Evolutionary conservation across 2,797 vertebrate species (phyloP), one percentile per base, ranked within the genome.

Genomic region (Semaprochilodus insignis): DNA sequence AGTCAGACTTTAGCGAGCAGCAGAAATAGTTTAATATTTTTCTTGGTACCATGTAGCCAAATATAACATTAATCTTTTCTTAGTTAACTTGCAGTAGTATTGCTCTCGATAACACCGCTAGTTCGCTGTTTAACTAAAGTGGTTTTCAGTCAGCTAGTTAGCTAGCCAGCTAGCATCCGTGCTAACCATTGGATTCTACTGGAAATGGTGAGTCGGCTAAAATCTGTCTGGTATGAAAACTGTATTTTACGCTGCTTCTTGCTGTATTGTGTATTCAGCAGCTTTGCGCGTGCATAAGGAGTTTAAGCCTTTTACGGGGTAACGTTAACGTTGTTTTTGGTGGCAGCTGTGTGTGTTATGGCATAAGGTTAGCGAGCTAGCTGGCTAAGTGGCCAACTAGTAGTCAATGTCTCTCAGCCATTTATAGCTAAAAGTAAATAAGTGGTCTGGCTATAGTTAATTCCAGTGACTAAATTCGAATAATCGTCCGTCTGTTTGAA

Each of bases 201-300:
- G 88, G 88, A 90, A 86, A 91, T 91, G 90, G 90, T 91, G 78
- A 88, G 88, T 85, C 11, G 25, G 6, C 76, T 62, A 11, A 13
- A 1, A 13, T 62, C 6, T 62, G 1, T 0, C 57, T 27, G 60
- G 0, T 63, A 0, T 63, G 14, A 15, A 31, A 3, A 31, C 13
- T 25, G 23, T 62, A 21, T 2, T n/a, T 62, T 14, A 62, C 23
- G 8, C 23, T 23, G n/a, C n/a, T 48, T 25, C 14, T 25, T 23
- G 59, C 10, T 62, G 14, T 21, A 10, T 59, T n/a, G 3, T n/a
- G 31, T 6, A 23, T 48, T 52, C 52, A 69, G 25, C 44, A 60
- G 44, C 13, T 19, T 16, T n/a, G 27, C n/a, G 23, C 0, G 8
- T 40, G 8, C 40, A 40, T 6, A 40, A 6, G 5, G 31, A 31